Percentiles rank a stretch among this genome's conserved stretches.
These are phyloP conservation scores for Masticophis lateralis DNA, from an alignment of 2,797 vertebrate species.

Conservation along the genomic window DNA sequence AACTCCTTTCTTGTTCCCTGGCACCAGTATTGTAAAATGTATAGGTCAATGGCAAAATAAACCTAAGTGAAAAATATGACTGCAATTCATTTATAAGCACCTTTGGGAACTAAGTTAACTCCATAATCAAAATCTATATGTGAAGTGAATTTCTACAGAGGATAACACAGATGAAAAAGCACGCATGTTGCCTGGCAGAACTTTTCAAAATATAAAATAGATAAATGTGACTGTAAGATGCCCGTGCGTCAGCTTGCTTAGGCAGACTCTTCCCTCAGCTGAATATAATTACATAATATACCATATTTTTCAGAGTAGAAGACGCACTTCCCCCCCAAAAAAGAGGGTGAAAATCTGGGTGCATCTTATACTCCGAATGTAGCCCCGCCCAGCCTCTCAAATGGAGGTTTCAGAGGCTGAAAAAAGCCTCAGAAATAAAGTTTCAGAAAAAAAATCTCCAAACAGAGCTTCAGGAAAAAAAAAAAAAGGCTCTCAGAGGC, in stretches of 20 bases:
- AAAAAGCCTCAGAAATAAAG: no score
- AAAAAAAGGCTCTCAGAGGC: no score
- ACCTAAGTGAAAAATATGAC: background rate
- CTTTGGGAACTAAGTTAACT: background rate
- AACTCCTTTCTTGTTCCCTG: background rate
- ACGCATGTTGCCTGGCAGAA: background rate
- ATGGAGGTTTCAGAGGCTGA: no score
- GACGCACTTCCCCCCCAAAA: no score
- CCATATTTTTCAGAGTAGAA: no score
- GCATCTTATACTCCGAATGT: no score
- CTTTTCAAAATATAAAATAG: background rate
- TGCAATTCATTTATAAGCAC: background rate
- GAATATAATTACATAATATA: background rate
- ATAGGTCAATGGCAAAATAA: background rate
- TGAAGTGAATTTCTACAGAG: background rate
- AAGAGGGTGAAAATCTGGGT: no score
- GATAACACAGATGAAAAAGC: background rate
- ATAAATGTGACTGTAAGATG: background rate
- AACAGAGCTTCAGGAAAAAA: no score
- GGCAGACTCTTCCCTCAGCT: background rate
- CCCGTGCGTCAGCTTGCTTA: background rate
- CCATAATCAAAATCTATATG: background rate
- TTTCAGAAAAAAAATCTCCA: no score
- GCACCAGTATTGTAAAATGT: background rate
- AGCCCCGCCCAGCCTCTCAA: no score